Evolutionary conservation across 2,888 invertebrate genomes (phyloP), one percentile per base, ranked within the genome.

Genomic region (Drosophila maculinotata): DNA sequence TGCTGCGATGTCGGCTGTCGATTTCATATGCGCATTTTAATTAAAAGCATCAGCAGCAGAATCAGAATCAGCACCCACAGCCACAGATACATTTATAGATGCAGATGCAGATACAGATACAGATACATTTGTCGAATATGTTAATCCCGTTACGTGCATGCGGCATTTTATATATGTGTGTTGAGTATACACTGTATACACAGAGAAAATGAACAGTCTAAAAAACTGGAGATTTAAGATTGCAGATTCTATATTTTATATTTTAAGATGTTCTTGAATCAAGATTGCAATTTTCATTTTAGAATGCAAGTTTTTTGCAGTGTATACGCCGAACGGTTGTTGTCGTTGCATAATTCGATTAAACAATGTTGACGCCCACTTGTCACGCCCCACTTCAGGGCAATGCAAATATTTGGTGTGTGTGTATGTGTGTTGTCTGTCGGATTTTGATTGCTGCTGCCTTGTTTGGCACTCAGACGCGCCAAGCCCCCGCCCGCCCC

Each of bases 271-370:
- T n/a, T n/a, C n/a, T n/a, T n/a, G n/a, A n/a, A n/a, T n/a, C n/a
- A n/a, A n/a, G n/a, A n/a, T n/a, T n/a, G n/a, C n/a, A n/a, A n/a
- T n/a, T n/a, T n/a, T n/a, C n/a, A n/a, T n/a, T n/a, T n/a, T n/a
- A n/a, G n/a, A n/a, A n/a, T n/a, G n/a, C n/a, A n/a, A 4, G 20
- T 20, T 20, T 20, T 20, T 20, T 4, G 20, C 20, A 3, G 20
- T 20, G 20, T 20, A 20, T 20, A 28, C 6, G 14, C 10, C n/a
- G 3, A 49, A 49, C 45, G 12, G 45, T 31, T 75, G 75, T 59
- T 42, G 63, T 49, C 45, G 42, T 53, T 69, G 84, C 76, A 73
- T 87, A 83, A 87, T 86, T 84, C 84, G 87, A 77, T 83, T 87
- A 83, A 76, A 62, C 64, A 67, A 66, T 64, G 44, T 65, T 60